A percentile compares a stretch with the other conserved stretches of the same genome.
Evolutionary conservation across 2,113 vertebrate genomes (phyloP).

Genomic region (Colaptes auratus): DNA sequence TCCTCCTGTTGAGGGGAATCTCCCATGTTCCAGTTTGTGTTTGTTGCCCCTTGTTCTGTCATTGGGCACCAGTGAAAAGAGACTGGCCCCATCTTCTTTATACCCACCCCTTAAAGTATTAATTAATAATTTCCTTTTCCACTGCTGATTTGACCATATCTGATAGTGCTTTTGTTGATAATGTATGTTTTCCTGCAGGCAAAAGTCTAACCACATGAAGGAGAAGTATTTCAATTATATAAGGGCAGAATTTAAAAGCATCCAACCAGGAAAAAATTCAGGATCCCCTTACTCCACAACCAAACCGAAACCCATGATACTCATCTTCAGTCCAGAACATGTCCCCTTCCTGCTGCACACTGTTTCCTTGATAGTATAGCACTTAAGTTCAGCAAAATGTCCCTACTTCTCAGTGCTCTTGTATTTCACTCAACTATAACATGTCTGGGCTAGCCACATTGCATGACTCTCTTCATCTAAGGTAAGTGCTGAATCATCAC

Average conservation of each 20-base stretch:
- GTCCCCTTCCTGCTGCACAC: not conserved
- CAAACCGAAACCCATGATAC: not conserved
- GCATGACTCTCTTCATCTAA: fast-evolving
- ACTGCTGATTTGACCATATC: not conserved
- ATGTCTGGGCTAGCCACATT: not conserved
- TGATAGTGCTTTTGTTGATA: not conserved
- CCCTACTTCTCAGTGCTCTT: not conserved
- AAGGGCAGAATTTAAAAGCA: not conserved
- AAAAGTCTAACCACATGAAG: not conserved
- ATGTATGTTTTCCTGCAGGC: not conserved
- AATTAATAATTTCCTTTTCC: not conserved
- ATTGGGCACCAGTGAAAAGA: no score
- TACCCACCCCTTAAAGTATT: no score
- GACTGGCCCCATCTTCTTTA: no score
- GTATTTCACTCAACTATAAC: not conserved
- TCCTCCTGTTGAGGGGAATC: no score
- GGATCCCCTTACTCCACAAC: not conserved
- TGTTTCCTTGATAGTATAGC: not conserved
- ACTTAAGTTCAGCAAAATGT: not conserved
- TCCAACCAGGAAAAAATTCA: not conserved
- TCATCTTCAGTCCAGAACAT: not conserved
- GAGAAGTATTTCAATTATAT: not conserved
- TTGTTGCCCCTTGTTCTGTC: no score
- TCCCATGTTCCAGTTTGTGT: no score
- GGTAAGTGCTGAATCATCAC: not conserved